phyloP scores from a whole-genome alignment of 2,888 invertebrate species.

The Lycophotia porphyrea region DNA sequence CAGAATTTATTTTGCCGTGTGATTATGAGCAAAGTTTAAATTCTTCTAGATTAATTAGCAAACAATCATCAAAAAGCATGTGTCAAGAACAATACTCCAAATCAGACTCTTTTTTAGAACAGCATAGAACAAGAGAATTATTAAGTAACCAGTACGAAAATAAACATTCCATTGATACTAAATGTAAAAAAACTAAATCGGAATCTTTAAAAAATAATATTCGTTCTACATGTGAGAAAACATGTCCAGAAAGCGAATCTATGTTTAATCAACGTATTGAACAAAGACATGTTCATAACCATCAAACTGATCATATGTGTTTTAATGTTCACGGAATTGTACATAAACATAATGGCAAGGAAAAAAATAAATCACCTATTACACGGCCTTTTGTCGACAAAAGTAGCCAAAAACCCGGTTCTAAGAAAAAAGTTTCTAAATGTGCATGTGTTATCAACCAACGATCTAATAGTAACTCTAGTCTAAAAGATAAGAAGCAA shows the following conservation, averaged over 20 bases:
- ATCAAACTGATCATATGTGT: slow-evolving; percentile 12
- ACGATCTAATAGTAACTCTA: not conserved
- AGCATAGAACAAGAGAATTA: not conserved
- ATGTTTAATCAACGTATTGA: slow-evolving; percentile 10
- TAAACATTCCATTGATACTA: not conserved
- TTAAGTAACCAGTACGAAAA: not conserved
- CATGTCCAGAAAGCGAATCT: not conserved
- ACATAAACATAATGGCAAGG: not conserved
- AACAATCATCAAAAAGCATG: slow-evolving; percentile 1
- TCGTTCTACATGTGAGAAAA: no score
- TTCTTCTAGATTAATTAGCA: slow-evolving; percentile 5
- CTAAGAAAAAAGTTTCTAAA: not conserved
- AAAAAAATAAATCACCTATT: not conserved
- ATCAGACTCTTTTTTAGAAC: slow-evolving; percentile 1
- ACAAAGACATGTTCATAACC: not conserved
- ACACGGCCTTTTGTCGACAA: not conserved
- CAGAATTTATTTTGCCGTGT: not conserved
- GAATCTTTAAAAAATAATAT: slow-evolving; percentile 8
- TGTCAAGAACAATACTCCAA: not conserved
- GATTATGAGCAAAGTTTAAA: not conserved
- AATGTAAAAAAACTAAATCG: slow-evolving; percentile 1
- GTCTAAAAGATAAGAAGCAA: not conserved
- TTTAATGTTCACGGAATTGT: slow-evolving; percentile 9
- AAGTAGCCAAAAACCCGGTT: slow-evolving; percentile 1
- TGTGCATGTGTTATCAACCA: not conserved